Percentiles rank a stretch among this genome's conserved stretches.
Conservation (phyloP, 2,797 vertebrate genomes). For the Cirrhinus molitorella region DNA sequence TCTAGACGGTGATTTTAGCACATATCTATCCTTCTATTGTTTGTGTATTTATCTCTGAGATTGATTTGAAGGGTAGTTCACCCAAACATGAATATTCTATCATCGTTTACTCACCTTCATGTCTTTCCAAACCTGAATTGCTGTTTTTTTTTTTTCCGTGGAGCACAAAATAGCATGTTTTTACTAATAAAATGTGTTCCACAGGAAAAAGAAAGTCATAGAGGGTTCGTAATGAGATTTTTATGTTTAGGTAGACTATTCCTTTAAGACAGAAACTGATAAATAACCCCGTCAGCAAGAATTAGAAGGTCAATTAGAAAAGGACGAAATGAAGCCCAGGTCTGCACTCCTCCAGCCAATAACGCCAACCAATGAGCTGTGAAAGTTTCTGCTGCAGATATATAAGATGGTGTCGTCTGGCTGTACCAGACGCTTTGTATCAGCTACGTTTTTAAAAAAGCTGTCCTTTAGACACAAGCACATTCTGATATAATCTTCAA, state of each 20-base stretch:
- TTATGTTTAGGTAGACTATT: background rate
- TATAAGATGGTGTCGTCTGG: conserved; percentile 9
- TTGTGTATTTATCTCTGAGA: background rate
- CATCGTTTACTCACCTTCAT: background rate
- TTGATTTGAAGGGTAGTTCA: background rate
- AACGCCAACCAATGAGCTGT: conserved; percentile 42
- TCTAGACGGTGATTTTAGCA: conserved; percentile 27
- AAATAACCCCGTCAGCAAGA: conserved; percentile 40
- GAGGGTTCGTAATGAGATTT: background rate
- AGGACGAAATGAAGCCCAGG: conserved; percentile 38
- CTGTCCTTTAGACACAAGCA: conserved; percentile 15
- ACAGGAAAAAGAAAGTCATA: background rate
- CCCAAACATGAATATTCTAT: conserved; percentile 13
- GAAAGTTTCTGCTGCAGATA: conserved; percentile 33
- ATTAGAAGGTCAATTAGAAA: conserved; percentile 50
- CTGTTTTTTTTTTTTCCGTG: background rate
- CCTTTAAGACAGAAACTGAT: conserved; percentile 35
- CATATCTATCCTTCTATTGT: background rate
- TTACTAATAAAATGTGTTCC: background rate
- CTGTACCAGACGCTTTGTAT: background rate
- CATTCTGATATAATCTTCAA: conserved; percentile 9
- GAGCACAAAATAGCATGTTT: background rate
- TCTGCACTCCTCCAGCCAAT: conserved; percentile 33
- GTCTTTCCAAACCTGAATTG: background rate
- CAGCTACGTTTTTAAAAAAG: background rate